These are phyloP conservation scores for Poliocrania exsul DNA, from an alignment of 2,797 vertebrate species.

Conservation along the genomic window DNA sequence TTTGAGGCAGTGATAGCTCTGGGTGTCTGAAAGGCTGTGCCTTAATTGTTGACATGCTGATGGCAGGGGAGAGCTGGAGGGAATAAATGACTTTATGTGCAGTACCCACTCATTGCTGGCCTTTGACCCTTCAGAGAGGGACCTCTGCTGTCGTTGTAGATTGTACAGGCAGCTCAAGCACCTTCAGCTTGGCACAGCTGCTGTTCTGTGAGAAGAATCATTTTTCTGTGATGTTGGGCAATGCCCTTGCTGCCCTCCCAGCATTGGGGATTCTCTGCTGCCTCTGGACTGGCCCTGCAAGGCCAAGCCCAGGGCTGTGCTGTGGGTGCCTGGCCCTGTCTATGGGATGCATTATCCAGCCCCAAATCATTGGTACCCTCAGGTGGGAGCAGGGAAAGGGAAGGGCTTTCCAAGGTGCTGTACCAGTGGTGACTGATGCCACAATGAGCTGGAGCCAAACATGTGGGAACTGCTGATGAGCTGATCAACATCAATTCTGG, in stretches of 20 bases:
- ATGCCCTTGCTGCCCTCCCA: neutral
- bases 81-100: neutral
- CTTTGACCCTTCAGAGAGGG: neutral
- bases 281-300: neutral
- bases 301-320: neutral
- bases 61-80: neutral
- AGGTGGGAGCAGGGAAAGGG: neutral
- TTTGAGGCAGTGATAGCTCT: neutral
- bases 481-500: conserved; percentile 7
- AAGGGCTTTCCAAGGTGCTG: neutral
- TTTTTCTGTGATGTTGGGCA: neutral
- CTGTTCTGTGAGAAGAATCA: neutral
- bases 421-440: neutral
- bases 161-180: neutral
- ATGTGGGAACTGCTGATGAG: conserved; percentile 1
- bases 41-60: neutral
- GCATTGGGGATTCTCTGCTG: neutral
- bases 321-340: neutral
- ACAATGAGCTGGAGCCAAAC: neutral
- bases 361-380: neutral
- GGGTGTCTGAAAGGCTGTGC: neutral
- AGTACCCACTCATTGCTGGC: neutral
- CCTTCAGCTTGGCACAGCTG: neutral
- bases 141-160: neutral
- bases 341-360: neutral